These are phyloP conservation scores for Drosophila persimilis DNA, from an alignment of 1,140 invertebrate genomes.

Conservation along the genomic window DNA sequence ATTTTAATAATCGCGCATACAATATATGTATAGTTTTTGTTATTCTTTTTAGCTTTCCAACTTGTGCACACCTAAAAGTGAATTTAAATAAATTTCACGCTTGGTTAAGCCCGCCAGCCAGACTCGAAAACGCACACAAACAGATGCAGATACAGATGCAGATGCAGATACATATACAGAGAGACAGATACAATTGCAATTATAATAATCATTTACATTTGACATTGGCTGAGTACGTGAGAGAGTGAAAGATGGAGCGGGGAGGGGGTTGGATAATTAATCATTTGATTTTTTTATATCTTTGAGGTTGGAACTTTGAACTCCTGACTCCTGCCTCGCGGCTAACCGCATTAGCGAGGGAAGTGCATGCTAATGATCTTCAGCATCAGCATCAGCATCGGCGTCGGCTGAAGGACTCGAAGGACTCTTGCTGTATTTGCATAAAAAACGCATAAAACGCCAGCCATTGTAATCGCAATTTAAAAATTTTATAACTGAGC, in stretches of 20 bases:
- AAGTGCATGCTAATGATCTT: conserved; percentile 60
- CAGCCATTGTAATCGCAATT: conserved; percentile 26
- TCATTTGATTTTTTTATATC: conserved; percentile 68
- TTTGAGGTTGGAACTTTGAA: conserved; percentile 20
- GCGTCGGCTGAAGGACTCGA: conserved; percentile 14
- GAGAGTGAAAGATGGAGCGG: conserved; percentile 10
- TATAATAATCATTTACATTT: conserved; percentile 81
- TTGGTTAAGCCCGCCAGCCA: conserved; percentile 65
- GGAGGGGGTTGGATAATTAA: conserved; percentile 61
- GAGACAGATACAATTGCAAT: conserved; percentile 69
- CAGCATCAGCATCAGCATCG: conserved; percentile 3
- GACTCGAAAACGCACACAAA: conserved; percentile 23
- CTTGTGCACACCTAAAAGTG: conserved; percentile 79
- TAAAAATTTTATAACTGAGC: conserved; percentile 31
- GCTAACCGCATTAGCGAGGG: conserved; percentile 40
- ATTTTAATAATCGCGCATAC: conserved; percentile 33
- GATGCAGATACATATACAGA: conserved; percentile 15
- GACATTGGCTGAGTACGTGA: conserved; percentile 53
- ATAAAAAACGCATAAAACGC: conserved; percentile 76
- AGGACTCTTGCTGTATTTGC: conserved; percentile 51
- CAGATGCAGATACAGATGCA: conserved; percentile 11
- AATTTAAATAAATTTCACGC: conserved; percentile 82
- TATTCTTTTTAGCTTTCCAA: conserved; percentile 51
- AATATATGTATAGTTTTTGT: conserved; percentile 30
- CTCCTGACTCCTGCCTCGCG: conserved; percentile 7